Evolutionary conservation across 2,888 invertebrate species (phyloP), one percentile per base, ranked within the genome.

Genomic region (Helleia helle): DNA sequence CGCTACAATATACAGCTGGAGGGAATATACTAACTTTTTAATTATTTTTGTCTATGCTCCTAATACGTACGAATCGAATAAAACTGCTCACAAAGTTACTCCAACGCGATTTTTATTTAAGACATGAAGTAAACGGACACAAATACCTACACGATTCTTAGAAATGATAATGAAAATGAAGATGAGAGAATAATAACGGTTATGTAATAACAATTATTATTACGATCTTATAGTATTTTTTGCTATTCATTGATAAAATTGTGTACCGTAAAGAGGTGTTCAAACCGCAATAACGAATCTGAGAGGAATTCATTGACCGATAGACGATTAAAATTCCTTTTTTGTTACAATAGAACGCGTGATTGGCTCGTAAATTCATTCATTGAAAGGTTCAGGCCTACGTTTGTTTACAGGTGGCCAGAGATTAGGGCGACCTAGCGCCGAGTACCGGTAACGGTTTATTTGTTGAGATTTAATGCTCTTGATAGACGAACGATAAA

Each of bases 271-370:
- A 69, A 68, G 69, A 70, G 66, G 62, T 59, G 58, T 63, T n/a
- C 71, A 67, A 67, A 71, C 62, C 59, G 60, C 59, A 62, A 58
- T 65, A 62, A 55, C 54, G 59, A 60, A 61, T 59, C 55, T 56
- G 59, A 58, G 58, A 52, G 50, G 66, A 69, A 75, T 76, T 67
- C 71, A 72, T 68, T 69, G 71, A 66, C 66, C 71, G 73, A 79
- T 77, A 75, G 73, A 69, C 67, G 62, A 73, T 76, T 72, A 71
- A 61, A 56, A 57, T 64, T 68, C 63, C 66, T 68, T 72, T 66
- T 65, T 58, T 65, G 65, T 34, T 66, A 75, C 72, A 74, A 75
- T 75, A 72, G 72, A 61, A 64, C 75, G 71, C 79, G 77, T 76
- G 72, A 70, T 65, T 58, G 62, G n/a, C n/a, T 48, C 54, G 54